Evolutionary conservation across 2,113 vertebrate genomes (phyloP), one percentile per base, ranked within the genome.

Genomic region (Calypte anna): DNA sequence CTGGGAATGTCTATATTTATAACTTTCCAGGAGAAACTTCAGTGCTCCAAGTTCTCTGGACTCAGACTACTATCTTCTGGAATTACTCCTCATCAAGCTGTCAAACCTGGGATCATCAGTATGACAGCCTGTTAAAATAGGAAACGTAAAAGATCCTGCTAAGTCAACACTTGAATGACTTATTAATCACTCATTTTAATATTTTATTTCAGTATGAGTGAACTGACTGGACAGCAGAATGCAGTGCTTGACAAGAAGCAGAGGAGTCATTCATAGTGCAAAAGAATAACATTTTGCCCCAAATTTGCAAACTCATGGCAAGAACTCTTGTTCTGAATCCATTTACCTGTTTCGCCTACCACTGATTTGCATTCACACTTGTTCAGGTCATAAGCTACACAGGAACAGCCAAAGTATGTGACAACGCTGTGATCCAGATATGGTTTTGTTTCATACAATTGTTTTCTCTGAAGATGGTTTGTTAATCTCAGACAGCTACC

Each of bases 101-200:
- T 70, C 79, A 86, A 78, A 43, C 40, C 46, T 64, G 68, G 64
- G 54, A 88, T 59, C 68, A 58, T 58, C 46, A 33, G 36, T n/a
- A 48, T 75, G 85, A 83, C 75, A 93, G 64, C 68, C 76, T 69
- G 67, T 86, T 89, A 90, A 94, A 96, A 58, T 1, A 22, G 67
- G 44, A 48, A 77, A 69, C 36, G 69, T 88, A 43, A 88, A 89
- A 92, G 46, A 92, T 86, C 85, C 81, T 82, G 76, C 38, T 74
- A 81, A 88, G 77, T 75, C 88, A 88, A 79, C 70, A 86, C 70
- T 78, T 72, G 76, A 94, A 94, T 94, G 54, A 62, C 86, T 91
- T 72, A 85, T 63, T 82, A 91, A 30, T 17, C 50, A 69, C 67
- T 67, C 63, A 70, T 96, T 94, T 90, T 82, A 93, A 85, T 91